These are phyloP conservation scores for Microtus pennsylvanicus DNA, from an alignment of 2,113 vertebrate species.

Conservation along the genomic window DNA sequence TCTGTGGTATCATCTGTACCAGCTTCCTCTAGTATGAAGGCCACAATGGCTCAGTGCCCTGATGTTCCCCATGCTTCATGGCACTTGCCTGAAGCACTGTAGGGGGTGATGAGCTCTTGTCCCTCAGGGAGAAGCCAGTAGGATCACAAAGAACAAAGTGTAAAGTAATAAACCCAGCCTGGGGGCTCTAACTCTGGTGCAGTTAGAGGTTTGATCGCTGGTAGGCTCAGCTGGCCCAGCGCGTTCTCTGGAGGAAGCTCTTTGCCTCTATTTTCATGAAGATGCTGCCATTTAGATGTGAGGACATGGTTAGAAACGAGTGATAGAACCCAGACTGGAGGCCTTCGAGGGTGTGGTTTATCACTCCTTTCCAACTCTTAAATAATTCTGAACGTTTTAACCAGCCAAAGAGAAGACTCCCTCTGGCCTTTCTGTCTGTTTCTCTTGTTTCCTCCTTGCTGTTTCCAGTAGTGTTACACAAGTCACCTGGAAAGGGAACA, in stretches of 20 bases:
- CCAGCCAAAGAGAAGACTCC: conserved; percentile 77
- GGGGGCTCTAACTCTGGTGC: background rate
- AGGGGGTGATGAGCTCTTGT: conserved; percentile 11
- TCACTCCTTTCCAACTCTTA: conserved; percentile 77
- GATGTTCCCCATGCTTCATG: conserved; percentile 23
- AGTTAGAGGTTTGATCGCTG: conserved; percentile 25
- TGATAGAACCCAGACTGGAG: conserved; percentile 69
- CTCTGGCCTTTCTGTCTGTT: conserved; percentile 64
- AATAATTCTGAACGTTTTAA: conserved; percentile 79
- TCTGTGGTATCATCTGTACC: background rate
- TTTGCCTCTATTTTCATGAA: conserved; percentile 62
- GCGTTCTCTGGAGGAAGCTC: conserved; percentile 8
- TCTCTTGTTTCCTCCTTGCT: conserved; percentile 74
- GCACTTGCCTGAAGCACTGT: conserved; percentile 29
- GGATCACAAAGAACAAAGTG: conserved; percentile 23
- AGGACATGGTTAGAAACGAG: conserved; percentile 47
- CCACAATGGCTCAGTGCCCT: background rate
- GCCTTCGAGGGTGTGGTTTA: conserved; percentile 74
- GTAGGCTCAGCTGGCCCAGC: background rate
- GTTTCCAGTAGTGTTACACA: conserved; percentile 74
- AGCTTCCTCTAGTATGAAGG: background rate
- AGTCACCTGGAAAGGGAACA: conserved; percentile 73
- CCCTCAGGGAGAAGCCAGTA: conserved; percentile 37
- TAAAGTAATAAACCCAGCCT: background rate
- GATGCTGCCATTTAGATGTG: conserved; percentile 58